These are phyloP conservation scores for Bellardia pandia DNA, from an alignment of 2,888 invertebrate genomes.

Conservation along the genomic window DNA sequence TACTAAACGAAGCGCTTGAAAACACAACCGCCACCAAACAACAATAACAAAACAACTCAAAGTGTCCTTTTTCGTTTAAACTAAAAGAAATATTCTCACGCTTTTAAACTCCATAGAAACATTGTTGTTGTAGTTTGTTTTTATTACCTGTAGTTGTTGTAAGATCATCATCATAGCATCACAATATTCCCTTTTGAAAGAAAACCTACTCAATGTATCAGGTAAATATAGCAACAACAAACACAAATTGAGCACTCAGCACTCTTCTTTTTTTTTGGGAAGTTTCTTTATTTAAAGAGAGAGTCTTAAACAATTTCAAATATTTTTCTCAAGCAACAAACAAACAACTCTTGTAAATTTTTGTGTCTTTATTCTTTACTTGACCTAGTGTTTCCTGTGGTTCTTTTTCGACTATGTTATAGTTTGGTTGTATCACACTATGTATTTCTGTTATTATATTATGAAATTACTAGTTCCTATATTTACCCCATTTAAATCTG, in stretches of 20 bases:
- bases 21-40: constrained; percentile 22
- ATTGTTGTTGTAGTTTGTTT: constrained; percentile 11
- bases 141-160: constrained; percentile 26
- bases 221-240: constrained; percentile 7
- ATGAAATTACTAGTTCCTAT: constrained; percentile 39
- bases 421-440: constrained; percentile 36
- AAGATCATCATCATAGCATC: not conserved
- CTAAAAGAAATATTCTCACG: constrained; percentile 50
- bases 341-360: no score
- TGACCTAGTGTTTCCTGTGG: constrained; percentile 1
- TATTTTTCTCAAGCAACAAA: no score
- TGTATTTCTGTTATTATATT: constrained; percentile 42
- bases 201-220: constrained; percentile 54
- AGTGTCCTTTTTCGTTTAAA: constrained; percentile 58
- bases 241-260: not conserved
- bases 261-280: constrained; percentile 23
- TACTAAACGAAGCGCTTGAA: constrained; percentile 48
- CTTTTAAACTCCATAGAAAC: not conserved
- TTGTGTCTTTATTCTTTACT: no score
- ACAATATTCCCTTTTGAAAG: not conserved
- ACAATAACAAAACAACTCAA: constrained; percentile 3
- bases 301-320: no score
- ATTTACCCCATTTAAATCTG: not conserved
- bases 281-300: not conserved
- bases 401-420: constrained; percentile 54